Evolutionary conservation across 2,797 vertebrate species (phyloP), one percentile per base, ranked within the genome.

Genomic region (Lophotriccus pileatus): DNA sequence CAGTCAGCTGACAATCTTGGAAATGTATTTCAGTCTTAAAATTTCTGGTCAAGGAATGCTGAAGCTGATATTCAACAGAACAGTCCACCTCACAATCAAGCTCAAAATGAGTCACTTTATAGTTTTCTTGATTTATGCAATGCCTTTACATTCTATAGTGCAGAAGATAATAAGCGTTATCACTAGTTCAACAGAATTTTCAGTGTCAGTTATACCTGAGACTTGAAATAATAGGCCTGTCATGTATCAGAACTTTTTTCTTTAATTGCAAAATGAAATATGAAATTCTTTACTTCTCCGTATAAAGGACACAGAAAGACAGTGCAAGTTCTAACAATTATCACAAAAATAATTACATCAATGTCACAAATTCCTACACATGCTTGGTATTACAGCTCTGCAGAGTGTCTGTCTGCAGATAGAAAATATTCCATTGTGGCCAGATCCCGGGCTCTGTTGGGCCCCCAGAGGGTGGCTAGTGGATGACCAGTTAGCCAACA

Each of bases 121-220:
- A 44, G 24, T 77, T 66, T 87, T 92, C 59, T 80, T 94, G 69
- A 94, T 92, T 96, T 94, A 89, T 74, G 24, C 78, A 91, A 37
- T 64, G 39, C 18, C 85, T 69, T 85, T 75, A 41, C 15, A 83
- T 79, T 82, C 52, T 77, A 17, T 53, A 92, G n/a, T 8, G 28
- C 32, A 80, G 46, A 74, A 87, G 23, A 91, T 43, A 94, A 91
- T 43, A 94, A 77, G 92, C 30, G 52, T 73, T 73, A 53, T 22
- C 58, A 84, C 73, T 62, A 55, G 16, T 59, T 63, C 20, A 43
- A 85, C 36, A 87, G 87, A 59, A 87, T 24, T 86, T 76, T 86
- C 55, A 34, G 12, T 37, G 14, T 53, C 52, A 86, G 58, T 91
- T 93, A 90, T 49, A 78, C 36, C 30, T 56, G 21, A 25, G 52